phyloP scores from a whole-genome alignment of 2,113 vertebrate species.

The Neogobius melanostomus region DNA sequence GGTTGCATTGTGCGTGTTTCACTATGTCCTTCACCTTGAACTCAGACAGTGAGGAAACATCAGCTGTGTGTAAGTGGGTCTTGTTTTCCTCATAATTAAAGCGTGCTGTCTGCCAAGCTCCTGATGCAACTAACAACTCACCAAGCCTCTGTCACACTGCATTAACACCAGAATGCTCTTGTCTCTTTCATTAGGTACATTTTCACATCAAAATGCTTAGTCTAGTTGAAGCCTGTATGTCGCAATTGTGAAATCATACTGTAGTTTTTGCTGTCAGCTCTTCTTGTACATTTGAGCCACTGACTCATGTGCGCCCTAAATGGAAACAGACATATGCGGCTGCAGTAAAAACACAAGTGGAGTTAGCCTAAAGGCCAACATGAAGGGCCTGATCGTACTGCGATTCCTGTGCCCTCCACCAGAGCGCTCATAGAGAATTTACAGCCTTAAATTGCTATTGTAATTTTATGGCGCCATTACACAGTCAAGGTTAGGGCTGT shows the following conservation, averaged over 20 bases:
- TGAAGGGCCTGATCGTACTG: not conserved
- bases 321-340: slow-evolving; percentile 10
- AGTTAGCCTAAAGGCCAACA: slow-evolving; percentile 9
- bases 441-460: not conserved
- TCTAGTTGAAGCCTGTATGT: slow-evolving; percentile 13
- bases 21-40: slow-evolving; percentile 15
- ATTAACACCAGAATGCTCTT: slow-evolving; percentile 33
- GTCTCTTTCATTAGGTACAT: not conserved
- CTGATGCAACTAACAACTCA: slow-evolving; percentile 34
- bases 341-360: slow-evolving; percentile 18
- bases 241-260: slow-evolving; percentile 24
- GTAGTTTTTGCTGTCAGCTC: slow-evolving; percentile 24
- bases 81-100: slow-evolving; percentile 37
- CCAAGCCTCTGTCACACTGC: slow-evolving; percentile 35
- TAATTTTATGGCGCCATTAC: slow-evolving; percentile 5
- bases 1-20: slow-evolving; percentile 2
- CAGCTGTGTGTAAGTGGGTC: slow-evolving; percentile 29
- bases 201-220: slow-evolving; percentile 5
- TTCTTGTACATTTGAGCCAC: slow-evolving; percentile 19
- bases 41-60: slow-evolving; percentile 22
- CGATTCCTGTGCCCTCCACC: not conserved
- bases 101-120: slow-evolving; percentile 27
- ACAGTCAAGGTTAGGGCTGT: not conserved
- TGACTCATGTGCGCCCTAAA: slow-evolving; percentile 39
- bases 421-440: not conserved